These are phyloP conservation scores for Aurelia sp. DNA, from an alignment of 30 jellyfish, hydroid and myxozoan genomes.

Conservation along the genomic window DNA sequence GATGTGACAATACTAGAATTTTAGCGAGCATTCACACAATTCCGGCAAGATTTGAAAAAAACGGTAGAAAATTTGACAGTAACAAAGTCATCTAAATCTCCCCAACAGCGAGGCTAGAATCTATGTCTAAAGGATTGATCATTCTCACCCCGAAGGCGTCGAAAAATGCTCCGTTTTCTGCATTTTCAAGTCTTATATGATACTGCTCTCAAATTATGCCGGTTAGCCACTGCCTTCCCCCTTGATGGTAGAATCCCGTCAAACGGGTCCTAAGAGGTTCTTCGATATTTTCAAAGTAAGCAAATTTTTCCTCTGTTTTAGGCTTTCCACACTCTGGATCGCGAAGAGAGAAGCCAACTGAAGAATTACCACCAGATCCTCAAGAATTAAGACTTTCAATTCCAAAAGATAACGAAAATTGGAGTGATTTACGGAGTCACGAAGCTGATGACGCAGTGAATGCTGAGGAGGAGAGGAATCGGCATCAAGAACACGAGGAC, in stretches of 20 bases:
- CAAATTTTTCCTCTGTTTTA: background rate
- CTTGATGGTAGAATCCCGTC: background rate
- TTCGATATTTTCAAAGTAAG: background rate
- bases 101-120: too few species aligned
- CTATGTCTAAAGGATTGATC: too few species aligned
- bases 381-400: background rate
- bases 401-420: background rate
- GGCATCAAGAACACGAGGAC: constrained; percentile 42
- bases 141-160: too few species aligned
- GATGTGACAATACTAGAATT: too few species aligned
- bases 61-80: too few species aligned
- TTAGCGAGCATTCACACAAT: too few species aligned
- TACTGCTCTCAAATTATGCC: too few species aligned
- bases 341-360: background rate
- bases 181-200: too few species aligned
- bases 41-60: too few species aligned
- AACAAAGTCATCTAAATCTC: too few species aligned
- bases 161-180: too few species aligned
- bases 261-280: background rate
- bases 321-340: constrained; percentile 33
- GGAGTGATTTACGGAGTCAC: constrained; percentile 5
- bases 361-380: background rate
- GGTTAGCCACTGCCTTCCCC: background rate
- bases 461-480: constrained; percentile 7
- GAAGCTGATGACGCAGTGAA: background rate